Evolutionary conservation across 2,113 vertebrate species (phyloP).

Genomic region (Triplophysa rosa): DNA sequence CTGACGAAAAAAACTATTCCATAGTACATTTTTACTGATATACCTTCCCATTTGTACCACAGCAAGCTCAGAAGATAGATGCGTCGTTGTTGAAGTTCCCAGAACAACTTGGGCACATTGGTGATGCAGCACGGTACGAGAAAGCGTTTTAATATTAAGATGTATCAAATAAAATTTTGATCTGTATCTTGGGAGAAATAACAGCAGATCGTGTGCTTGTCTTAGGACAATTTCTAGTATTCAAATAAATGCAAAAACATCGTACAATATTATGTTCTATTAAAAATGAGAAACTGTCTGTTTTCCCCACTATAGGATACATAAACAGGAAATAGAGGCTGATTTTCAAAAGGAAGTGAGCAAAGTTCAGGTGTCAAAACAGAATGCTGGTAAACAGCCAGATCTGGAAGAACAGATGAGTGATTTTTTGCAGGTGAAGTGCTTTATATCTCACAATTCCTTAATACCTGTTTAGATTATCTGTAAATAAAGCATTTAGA

Average conservation of each 20-base stretch:
- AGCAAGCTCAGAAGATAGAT: constrained; percentile 77
- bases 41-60: constrained; percentile 32
- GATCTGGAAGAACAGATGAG: constrained; percentile 72
- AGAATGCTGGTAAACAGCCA: constrained; percentile 62
- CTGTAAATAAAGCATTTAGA: background rate
- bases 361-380: constrained; percentile 63
- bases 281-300: background rate
- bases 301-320: constrained; percentile 59
- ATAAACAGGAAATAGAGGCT: constrained; percentile 70
- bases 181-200: background rate
- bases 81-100: constrained; percentile 67
- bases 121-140: constrained; percentile 67
- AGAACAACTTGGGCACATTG: constrained; percentile 68
- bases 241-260: too few relatives aligned
- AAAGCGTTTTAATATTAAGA: background rate
- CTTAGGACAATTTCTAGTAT: too few relatives aligned
- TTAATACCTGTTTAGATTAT: background rate
- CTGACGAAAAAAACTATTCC: too few relatives aligned
- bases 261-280: background rate
- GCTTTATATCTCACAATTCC: background rate
- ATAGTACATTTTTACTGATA: background rate
- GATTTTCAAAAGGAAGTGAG: constrained; percentile 67
- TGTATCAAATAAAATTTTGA: background rate
- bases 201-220: background rate
- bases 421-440: constrained; percentile 68